Base-by-base conservation (phyloP, 2,888 invertebrate species). In the Aspidapion aeneum region DNA sequence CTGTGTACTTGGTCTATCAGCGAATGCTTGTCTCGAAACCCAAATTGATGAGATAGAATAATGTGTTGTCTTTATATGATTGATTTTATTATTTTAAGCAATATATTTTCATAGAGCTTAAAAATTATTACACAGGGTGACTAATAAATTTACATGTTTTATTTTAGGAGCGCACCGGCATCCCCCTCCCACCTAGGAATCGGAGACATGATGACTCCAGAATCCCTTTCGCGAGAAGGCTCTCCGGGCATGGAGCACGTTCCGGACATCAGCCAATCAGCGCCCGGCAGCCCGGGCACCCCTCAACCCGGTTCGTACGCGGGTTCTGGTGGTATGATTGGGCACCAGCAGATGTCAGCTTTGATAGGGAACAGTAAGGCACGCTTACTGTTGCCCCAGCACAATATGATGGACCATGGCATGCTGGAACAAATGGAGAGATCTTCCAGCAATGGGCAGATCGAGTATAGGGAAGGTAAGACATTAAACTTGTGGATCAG, bases 181-280 rank as follows among this genome's bases (percentile, higher is more conserved):
- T 96, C 96, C 50, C 97, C 96, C 67, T 95, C 93, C 75, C 96
- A 96, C 76, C 90, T 94, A 78, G 91, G 93, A 76, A 89, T 90
- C 81, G 89, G 90, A 63, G 94, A 93, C 71, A 90, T 92, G 80
- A 94, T 93, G 66, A 93, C 94, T 12, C 86, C 86, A 72, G 93
- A 94, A 77, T 87, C 86, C 70, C 81, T 94, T 70, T 96, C 96
- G 48, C 86, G 96, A 71, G 97, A 97, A 83, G 93, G 93, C 74
- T 96, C 96, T 64, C 97, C 97, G 0, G 89, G 91, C 70, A 92
- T 93, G 68, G 91, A 92, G 77, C 84, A 87, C 74, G 83, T 78
- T 71, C 72, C 77, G 17, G 80, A 80, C 61, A 76, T 78, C 20
- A 79, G 79, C 62, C 80, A 80, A 67, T 80, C 79, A 21, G 80